Conservation (phyloP, 2,888 invertebrate species). For the Trichogramma dendrolimi region DNA sequence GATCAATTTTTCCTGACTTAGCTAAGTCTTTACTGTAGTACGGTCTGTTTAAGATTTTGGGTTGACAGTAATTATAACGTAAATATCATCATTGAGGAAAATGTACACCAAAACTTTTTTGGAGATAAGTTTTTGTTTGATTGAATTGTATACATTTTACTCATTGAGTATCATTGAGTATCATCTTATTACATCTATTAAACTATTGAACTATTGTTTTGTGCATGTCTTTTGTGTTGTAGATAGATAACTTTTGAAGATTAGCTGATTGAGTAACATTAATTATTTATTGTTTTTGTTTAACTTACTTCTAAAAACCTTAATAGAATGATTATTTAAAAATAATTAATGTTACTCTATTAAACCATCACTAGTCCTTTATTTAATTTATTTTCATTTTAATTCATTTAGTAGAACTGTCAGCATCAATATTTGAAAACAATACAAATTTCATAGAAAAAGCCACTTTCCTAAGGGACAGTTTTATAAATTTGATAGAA, state of each 20-base stretch:
- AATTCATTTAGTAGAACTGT: conserved; percentile 41
- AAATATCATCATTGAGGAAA: too few relatives aligned
- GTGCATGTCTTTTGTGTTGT: conserved; percentile 31
- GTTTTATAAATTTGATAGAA: conserved; percentile 43
- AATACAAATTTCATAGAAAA: conserved; percentile 39
- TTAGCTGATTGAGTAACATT: too few relatives aligned
- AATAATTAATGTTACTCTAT: conserved; percentile 15
- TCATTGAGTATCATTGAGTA: conserved; percentile 15
- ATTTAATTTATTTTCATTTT: conserved; percentile 29
- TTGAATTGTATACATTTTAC: conserved; percentile 20
- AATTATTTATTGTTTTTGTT: background rate
- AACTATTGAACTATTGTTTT: conserved; percentile 22
- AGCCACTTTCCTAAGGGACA: conserved; percentile 50
- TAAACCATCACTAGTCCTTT: too few relatives aligned
- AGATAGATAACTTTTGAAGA: conserved; percentile 24
- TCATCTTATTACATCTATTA: conserved; percentile 21
- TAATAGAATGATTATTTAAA: background rate
- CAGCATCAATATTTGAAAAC: conserved; percentile 48
- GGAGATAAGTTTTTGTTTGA: background rate
- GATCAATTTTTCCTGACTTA: conserved; percentile 9
- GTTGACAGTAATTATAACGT: too few relatives aligned
- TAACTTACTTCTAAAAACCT: background rate
- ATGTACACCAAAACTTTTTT: too few relatives aligned
- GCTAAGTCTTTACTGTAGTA: too few relatives aligned
- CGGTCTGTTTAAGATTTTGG: too few relatives aligned